Percentiles rank a stretch among this genome's conserved stretches.
Evolutionary conservation across 2,113 vertebrate genomes (phyloP).

Genomic region (Turnix velox): DNA sequence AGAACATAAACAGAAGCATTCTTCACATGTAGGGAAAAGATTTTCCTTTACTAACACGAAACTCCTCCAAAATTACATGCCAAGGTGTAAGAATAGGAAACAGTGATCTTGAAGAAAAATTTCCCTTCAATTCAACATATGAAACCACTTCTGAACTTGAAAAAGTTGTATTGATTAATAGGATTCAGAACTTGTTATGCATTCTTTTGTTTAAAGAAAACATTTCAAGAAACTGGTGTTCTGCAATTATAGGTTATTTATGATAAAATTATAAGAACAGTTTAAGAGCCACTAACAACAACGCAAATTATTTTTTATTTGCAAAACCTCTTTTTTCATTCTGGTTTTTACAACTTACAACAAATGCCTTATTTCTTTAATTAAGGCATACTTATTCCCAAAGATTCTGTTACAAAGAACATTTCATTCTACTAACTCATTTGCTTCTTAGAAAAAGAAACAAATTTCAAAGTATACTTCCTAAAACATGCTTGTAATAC

Average conservation of each 20-base stretch:
- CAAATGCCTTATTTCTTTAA: background rate
- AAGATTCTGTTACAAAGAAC: background rate
- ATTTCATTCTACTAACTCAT: background rate
- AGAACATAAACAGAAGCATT: background rate
- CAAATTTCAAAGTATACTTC: conserved; percentile 9
- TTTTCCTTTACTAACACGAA: background rate
- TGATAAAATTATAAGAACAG: background rate
- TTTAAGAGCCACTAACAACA: background rate
- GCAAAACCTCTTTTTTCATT: background rate
- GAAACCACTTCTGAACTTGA: background rate
- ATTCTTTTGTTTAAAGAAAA: background rate
- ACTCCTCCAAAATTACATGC: background rate
- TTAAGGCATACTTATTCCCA: background rate
- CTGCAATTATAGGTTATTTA: background rate
- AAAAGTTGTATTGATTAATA: background rate
- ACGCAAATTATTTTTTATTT: background rate
- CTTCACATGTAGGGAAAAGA: background rate
- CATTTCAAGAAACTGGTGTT: background rate
- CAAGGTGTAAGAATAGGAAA: background rate
- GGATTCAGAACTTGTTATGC: background rate
- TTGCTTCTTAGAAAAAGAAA: background rate
- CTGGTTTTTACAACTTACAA: background rate
- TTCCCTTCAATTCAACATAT: background rate
- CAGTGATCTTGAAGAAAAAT: background rate
- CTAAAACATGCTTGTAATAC: background rate